These are phyloP conservation scores for Syngnathus scovelli DNA, from an alignment of 2,113 vertebrate genomes.

Conservation along the genomic window DNA sequence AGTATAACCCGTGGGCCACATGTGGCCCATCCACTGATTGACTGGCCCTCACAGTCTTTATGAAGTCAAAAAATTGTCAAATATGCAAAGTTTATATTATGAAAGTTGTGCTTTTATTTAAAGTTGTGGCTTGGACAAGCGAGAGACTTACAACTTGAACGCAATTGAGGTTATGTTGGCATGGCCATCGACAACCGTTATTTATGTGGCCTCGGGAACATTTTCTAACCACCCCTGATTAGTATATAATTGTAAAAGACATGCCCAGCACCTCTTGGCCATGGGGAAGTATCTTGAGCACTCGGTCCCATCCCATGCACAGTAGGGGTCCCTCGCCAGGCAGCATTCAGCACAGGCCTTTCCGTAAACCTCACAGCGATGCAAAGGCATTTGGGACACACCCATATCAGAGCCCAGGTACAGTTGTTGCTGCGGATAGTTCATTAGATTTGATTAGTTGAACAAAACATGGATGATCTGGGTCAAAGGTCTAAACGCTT, in stretches of 20 bases:
- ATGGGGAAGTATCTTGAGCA: slow-evolving; percentile 98
- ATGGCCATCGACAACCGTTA: neutral
- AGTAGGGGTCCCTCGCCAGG: slow-evolving; percentile 94
- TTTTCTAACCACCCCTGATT: neutral
- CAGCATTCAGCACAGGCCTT: slow-evolving; percentile 97
- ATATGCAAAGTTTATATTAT: neutral
- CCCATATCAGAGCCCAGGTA: slow-evolving; percentile 87
- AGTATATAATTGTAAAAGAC: slow-evolving; percentile 3
- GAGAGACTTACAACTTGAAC: too few relatives aligned
- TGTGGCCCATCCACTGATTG: neutral
- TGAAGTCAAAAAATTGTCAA: neutral
- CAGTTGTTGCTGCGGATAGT: slow-evolving; percentile 84
- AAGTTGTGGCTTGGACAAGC: too few relatives aligned
- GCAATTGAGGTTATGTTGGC: too few relatives aligned
- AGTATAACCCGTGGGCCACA: neutral
- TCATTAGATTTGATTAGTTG: neutral
- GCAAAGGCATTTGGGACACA: slow-evolving; percentile 88
- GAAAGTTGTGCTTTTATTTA: too few relatives aligned
- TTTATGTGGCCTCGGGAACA: neutral
- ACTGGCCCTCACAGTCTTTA: neutral
- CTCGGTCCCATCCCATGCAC: slow-evolving; percentile 92
- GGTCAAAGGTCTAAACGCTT: neutral
- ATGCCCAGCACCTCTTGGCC: slow-evolving; percentile 85
- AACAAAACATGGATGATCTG: neutral
- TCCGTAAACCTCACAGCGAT: slow-evolving; percentile 92